Evolutionary conservation across 2,888 invertebrate species (phyloP).

Genomic region (Volucella inanis): DNA sequence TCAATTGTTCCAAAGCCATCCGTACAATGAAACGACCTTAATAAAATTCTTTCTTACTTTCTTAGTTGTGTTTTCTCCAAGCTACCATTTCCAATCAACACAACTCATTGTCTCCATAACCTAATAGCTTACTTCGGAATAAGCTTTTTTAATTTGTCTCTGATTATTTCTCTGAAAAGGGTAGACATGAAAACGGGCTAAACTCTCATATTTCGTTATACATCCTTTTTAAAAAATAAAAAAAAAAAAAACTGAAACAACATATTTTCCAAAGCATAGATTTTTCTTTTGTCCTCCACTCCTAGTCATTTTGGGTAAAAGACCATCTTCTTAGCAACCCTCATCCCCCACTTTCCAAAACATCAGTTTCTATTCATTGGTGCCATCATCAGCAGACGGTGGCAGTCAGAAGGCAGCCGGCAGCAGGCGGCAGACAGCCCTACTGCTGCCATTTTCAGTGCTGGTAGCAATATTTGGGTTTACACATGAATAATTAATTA

Average conservation of each 20-base stretch:
- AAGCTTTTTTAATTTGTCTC: constrained; percentile 49
- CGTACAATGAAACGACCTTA: too few species aligned
- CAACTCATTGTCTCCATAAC: background rate
- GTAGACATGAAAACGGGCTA: constrained; percentile 15
- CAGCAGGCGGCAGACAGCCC: constrained; percentile 15
- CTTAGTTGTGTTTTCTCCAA: background rate
- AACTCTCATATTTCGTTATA: constrained; percentile 25
- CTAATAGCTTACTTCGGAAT: constrained; percentile 34
- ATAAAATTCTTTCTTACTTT: too few species aligned
- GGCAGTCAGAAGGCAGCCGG: background rate
- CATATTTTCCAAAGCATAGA: constrained; percentile 52
- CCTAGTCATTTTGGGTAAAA: constrained; percentile 9
- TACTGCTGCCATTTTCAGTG: constrained; percentile 67
- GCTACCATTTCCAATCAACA: background rate
- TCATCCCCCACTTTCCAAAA: background rate
- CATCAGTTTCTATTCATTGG: constrained; percentile 63
- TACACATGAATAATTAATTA: constrained; percentile 83
- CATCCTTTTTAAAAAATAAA: background rate
- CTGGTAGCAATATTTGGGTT: constrained; percentile 76
- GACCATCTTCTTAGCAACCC: constrained; percentile 66
- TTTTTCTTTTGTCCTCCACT: constrained; percentile 30
- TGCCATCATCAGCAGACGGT: constrained; percentile 67
- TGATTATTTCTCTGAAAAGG: constrained; percentile 56
- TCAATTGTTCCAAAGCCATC: too few species aligned
- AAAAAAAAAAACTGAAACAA: background rate